Evolutionary conservation across 2,888 invertebrate species (phyloP).

Genomic region (Cheilosia variabilis): DNA sequence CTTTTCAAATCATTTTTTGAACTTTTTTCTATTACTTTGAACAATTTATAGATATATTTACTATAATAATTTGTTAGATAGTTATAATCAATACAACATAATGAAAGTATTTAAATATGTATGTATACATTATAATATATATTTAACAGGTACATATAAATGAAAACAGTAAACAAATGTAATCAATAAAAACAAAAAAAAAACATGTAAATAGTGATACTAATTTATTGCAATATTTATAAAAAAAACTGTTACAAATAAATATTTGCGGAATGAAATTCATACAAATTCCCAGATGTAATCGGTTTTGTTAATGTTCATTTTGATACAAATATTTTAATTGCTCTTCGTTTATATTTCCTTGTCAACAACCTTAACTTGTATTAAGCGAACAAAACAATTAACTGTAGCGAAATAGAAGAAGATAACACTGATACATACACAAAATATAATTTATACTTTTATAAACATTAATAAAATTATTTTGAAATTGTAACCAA

Average conservation of each 20-base stretch:
- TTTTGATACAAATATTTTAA: not conserved
- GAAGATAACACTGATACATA: slow-evolving; percentile 8
- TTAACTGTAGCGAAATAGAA: slow-evolving; percentile 10
- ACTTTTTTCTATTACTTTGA: slow-evolving; percentile 60
- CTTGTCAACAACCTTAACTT: not conserved
- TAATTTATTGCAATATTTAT: slow-evolving; percentile 29
- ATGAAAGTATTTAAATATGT: slow-evolving; percentile 64
- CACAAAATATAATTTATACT: slow-evolving; percentile 43
- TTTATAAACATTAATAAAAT: slow-evolving; percentile 22
- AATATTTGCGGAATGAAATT: slow-evolving; percentile 42
- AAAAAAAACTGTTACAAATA: slow-evolving; percentile 1
- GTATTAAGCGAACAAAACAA: slow-evolving; percentile 1
- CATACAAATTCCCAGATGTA: slow-evolving; percentile 9
- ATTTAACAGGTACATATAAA: slow-evolving; percentile 24
- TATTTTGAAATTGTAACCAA: slow-evolving; percentile 15
- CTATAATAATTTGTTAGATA: slow-evolving; percentile 74
- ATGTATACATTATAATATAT: slow-evolving; percentile 54
- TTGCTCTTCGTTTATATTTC: not conserved
- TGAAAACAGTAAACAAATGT: slow-evolving; percentile 28
- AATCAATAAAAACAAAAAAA: slow-evolving; percentile 35
- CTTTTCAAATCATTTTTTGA: slow-evolving; percentile 75
- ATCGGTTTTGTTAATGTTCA: not conserved
- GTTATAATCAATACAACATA: slow-evolving; percentile 66
- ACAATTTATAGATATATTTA: slow-evolving; percentile 65
- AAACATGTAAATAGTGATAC: slow-evolving; percentile 71